phyloP scores from a whole-genome alignment of 2,797 vertebrate genomes.

The Epinephelus coioides region DNA sequence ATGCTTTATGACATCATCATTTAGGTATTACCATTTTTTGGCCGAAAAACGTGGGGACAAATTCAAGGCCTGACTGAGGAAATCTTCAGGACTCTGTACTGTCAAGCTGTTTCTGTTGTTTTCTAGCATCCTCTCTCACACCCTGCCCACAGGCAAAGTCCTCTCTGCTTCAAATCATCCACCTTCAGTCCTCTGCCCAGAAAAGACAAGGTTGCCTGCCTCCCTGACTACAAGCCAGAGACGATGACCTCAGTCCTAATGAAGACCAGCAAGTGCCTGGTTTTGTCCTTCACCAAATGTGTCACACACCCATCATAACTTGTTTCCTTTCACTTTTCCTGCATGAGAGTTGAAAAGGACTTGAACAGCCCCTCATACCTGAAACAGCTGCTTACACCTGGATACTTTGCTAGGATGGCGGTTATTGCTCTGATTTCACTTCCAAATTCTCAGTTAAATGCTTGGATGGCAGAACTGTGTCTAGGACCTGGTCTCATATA shows the following conservation, averaged over 20 bases:
- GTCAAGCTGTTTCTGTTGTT: slow-evolving; percentile 40
- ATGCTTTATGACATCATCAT: slow-evolving; percentile 11
- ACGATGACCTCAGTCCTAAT: slow-evolving; percentile 56
- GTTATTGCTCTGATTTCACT: neutral
- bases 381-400: neutral
- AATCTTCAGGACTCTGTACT: slow-evolving; percentile 18
- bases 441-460: neutral
- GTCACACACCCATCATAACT: slow-evolving; percentile 31
- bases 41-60: slow-evolving; percentile 19
- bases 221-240: slow-evolving; percentile 39
- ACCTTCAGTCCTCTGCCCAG: slow-evolving; percentile 49
- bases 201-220: slow-evolving; percentile 48
- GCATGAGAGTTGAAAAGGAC: neutral
- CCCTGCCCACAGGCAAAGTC: slow-evolving; percentile 47
- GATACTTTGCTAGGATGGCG: neutral
- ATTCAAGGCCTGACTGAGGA: slow-evolving; percentile 26
- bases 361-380: slow-evolving; percentile 5
- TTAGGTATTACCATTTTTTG: slow-evolving; percentile 10
- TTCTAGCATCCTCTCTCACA: slow-evolving; percentile 40
- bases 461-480: neutral
- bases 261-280: slow-evolving; percentile 51
- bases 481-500: neutral
- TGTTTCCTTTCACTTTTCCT: slow-evolving; percentile 25
- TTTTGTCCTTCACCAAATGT: slow-evolving; percentile 43
- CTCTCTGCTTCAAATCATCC: slow-evolving; percentile 63